Evolutionary conservation across 2,888 invertebrate species (phyloP).

Genomic region (Colostygia pectinataria): DNA sequence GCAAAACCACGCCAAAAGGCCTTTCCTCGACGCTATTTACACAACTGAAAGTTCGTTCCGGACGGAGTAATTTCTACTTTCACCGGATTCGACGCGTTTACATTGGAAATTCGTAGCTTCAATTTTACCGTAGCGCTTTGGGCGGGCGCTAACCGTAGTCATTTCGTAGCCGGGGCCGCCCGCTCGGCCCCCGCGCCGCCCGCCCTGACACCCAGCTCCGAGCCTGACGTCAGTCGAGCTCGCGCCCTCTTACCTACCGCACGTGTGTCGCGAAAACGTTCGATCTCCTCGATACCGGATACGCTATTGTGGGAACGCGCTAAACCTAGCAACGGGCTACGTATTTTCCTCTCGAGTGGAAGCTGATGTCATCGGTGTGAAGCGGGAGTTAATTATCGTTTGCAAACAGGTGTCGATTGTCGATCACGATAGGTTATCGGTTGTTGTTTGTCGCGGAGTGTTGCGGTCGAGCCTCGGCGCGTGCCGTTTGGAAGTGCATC

Average conservation of each 20-base stretch:
- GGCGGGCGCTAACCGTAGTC: conserved; percentile 68
- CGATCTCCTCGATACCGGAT: conserved; percentile 44
- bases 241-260: conserved; percentile 46
- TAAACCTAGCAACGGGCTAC: conserved; percentile 37
- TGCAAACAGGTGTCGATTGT: conserved; percentile 66
- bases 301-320: conserved; percentile 35
- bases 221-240: conserved; percentile 71
- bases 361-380: conserved; percentile 37
- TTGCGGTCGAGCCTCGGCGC: conserved; percentile 55
- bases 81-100: conserved; percentile 46
- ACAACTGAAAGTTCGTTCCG: conserved; percentile 41
- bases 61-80: conserved; percentile 42
- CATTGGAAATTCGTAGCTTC: conserved; percentile 60
- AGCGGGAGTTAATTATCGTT: conserved; percentile 36
- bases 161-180: conserved; percentile 54
- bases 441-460: conserved; percentile 55
- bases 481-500: conserved; percentile 53
- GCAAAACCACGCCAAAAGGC: conserved; percentile 1
- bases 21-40: conserved; percentile 26
- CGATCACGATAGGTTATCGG: conserved; percentile 56
- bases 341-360: conserved; percentile 23
- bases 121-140: conserved; percentile 67
- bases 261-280: conserved; percentile 37
- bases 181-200: conserved; percentile 49
- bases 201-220: conserved; percentile 41